phyloP scores from a whole-genome alignment of 2,888 invertebrate species.

The Anorthoa munda region DNA sequence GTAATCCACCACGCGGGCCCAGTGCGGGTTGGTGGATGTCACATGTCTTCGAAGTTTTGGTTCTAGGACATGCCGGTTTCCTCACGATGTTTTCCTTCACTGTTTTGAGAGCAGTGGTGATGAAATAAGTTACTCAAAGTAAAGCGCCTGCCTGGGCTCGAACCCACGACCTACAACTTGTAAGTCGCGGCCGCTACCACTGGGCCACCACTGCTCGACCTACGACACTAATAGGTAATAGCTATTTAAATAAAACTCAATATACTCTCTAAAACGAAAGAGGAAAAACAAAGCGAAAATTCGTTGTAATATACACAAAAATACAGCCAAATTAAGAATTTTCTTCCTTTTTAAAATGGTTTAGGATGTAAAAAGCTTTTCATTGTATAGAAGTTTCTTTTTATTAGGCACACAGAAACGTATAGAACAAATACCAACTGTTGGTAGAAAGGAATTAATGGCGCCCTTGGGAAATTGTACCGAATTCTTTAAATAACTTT shows the following conservation, averaged over 20 bases:
- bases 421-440: background rate
- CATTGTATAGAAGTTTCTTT: slow-evolving; percentile 20
- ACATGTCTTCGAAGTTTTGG: too few relatives aligned
- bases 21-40: too few relatives aligned
- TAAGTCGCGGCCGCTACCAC: too few relatives aligned
- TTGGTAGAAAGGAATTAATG: slow-evolving; percentile 16
- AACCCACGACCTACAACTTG: too few relatives aligned
- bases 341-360: background rate
- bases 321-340: background rate
- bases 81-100: too few relatives aligned
- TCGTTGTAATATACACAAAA: background rate
- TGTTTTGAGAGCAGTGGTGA: too few relatives aligned
- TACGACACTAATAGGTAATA: background rate
- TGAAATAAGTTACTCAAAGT: too few relatives aligned
- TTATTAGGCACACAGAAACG: slow-evolving; percentile 21
- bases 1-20: too few relatives aligned
- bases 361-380: slow-evolving; percentile 18
- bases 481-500: slow-evolving; percentile 31
- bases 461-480: slow-evolving; percentile 3
- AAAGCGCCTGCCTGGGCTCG: too few relatives aligned
- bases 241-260: background rate
- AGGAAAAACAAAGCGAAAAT: background rate
- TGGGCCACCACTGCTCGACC: too few relatives aligned
- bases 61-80: too few relatives aligned
- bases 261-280: background rate